These are phyloP conservation scores for Gouania willdenowi DNA, from an alignment of 2,797 vertebrate genomes.

Conservation along the genomic window DNA sequence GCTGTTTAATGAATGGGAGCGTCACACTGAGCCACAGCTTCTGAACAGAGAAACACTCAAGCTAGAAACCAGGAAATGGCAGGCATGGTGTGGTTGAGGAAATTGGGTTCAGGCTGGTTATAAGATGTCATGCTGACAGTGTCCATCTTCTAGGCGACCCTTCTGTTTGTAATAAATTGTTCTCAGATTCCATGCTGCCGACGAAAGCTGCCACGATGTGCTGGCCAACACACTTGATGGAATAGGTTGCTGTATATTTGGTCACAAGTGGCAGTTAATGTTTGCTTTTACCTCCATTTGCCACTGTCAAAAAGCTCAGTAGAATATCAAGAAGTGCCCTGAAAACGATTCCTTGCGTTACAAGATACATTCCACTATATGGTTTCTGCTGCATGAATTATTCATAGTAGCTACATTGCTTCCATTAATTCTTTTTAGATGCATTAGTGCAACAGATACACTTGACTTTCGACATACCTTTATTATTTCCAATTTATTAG, in stretches of 20 bases:
- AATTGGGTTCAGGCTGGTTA: conserved; percentile 36
- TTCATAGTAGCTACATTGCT: no score
- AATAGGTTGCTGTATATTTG: conserved; percentile 1
- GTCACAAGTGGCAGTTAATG: background rate
- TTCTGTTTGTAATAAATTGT: conserved; percentile 21
- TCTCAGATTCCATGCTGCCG: conserved; percentile 18
- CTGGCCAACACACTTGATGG: background rate
- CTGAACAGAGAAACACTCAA: conserved; percentile 35
- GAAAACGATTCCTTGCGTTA: no score
- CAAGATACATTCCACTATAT: no score
- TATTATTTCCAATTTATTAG: no score
- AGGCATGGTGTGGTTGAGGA: conserved; percentile 23
- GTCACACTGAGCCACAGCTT: conserved; percentile 18
- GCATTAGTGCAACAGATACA: no score
- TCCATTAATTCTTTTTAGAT: no score
- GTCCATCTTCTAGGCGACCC: conserved; percentile 5
- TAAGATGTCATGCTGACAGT: conserved; percentile 18
- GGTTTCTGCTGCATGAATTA: background rate
- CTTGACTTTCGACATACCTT: no score
- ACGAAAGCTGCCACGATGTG: conserved; percentile 14
- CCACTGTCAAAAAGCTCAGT: background rate
- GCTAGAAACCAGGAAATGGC: conserved; percentile 9
- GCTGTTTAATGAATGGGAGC: conserved; percentile 17
- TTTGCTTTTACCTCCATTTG: background rate
- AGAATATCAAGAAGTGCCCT: no score